Evolutionary conservation across 2,888 invertebrate species (phyloP), one percentile per base, ranked within the genome.

Genomic region (Thymelicus acteon): DNA sequence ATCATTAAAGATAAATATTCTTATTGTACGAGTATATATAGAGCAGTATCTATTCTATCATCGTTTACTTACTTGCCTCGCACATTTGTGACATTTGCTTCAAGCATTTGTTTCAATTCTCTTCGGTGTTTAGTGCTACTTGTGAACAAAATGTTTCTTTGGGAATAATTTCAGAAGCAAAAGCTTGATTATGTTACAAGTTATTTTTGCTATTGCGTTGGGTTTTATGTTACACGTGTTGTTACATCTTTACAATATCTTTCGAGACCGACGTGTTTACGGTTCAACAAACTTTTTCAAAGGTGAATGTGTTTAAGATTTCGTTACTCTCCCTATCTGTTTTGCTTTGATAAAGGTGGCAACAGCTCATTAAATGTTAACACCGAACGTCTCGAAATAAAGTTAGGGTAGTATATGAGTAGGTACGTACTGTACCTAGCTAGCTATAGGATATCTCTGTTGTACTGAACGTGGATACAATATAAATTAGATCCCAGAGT

Each of bases 211-310:
- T 79, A 79, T 80, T 81, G 73, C 77, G 77, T 62, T 77, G 73
- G 75, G 75, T 76, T 77, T 78, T 79, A 78, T 77, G 80, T 79
- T 77, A 76, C 77, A 77, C 77, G 81, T 75, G 78, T 77, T 78
- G 74, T 77, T 73, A 83, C 88, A 85, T 90, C 90, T 92, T 91
- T 87, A 84, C 82, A 84, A 84, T 83, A 87, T 91, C 91, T 90
- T 89, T 91, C 91, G 19, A 19, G 19, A 19, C 19, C 19, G 89
- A 81, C 80, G 75, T 86, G 87, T 88, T 87, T 85, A 88, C 82
- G 80, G 90, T 90, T 91, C 89, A 91, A 89, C 78, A 90, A 85
- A 90, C 88, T 86, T 84, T 48, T 44, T 73, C 73, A 73, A 75
- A 76, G 72, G 73, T 74, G 73, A 72, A 72, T 75, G 63, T 49